phyloP scores from a whole-genome alignment of 2,797 vertebrate genomes.

The Pseudochaenichthys georgianus region DNA sequence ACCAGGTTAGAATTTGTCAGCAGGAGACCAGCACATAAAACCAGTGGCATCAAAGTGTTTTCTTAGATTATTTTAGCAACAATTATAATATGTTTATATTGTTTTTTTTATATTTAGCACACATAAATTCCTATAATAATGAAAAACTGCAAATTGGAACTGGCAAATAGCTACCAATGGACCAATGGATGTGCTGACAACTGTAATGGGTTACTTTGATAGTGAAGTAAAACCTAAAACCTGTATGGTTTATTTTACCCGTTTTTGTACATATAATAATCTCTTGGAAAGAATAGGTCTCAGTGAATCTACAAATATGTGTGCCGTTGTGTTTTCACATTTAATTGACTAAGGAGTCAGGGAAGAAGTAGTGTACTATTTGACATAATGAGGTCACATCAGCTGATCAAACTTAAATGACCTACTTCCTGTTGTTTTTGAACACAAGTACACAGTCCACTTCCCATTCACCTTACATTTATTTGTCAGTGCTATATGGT shows the following conservation, averaged over 20 bases:
- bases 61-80: neutral
- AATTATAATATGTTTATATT: neutral
- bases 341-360: neutral
- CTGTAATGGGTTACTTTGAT: neutral
- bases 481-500: too few relatives aligned
- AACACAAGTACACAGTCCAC: neutral
- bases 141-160: neutral
- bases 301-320: neutral
- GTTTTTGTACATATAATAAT: neutral
- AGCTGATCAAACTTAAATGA: neutral
- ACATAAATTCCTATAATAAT: neutral
- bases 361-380: neutral
- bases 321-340: neutral
- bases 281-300: neutral
- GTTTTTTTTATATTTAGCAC: neutral
- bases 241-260: neutral
- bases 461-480: neutral
- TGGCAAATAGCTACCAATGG: neutral
- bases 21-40: neutral
- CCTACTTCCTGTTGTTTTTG: neutral
- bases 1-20: neutral
- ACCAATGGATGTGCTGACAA: neutral
- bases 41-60: neutral
- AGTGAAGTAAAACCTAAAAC: neutral
- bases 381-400: neutral